Evolutionary conservation across 2,888 invertebrate species (phyloP).

Genomic region (Operophtera brumata): DNA sequence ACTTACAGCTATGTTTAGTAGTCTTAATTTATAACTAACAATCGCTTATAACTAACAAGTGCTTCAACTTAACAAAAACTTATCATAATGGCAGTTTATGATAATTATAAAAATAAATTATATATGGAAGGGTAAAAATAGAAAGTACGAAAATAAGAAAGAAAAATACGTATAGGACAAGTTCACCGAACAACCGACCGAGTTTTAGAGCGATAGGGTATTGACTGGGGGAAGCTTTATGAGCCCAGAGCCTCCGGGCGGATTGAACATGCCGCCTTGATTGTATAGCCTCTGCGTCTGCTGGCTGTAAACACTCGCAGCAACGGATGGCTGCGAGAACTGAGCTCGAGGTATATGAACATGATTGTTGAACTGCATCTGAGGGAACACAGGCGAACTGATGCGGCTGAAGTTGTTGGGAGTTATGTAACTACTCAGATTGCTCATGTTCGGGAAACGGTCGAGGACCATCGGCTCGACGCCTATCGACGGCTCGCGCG

Average conservation of each 20-base stretch:
- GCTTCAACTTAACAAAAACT: conserved; percentile 67
- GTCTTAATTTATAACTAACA: conserved; percentile 66
- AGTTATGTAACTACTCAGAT: conserved; percentile 43
- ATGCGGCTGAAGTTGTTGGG: conserved; percentile 55
- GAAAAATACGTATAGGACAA: conserved; percentile 50
- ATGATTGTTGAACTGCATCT: conserved; percentile 71
- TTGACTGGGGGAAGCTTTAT: conserved; percentile 65
- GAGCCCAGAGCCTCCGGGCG: conserved; percentile 60
- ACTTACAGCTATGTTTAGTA: conserved; percentile 68
- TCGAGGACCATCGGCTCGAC: conserved; percentile 78
- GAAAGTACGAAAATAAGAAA: conserved; percentile 34
- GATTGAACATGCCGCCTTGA: conserved; percentile 55
- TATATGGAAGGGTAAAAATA: conserved; percentile 55
- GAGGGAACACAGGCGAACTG: conserved; percentile 66
- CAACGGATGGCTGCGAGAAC: conserved; percentile 47
- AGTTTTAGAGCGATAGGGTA: conserved; percentile 56
- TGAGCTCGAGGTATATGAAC: conserved; percentile 69
- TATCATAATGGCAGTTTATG: conserved; percentile 74
- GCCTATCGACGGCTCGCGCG: conserved; percentile 81
- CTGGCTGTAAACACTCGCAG: conserved; percentile 49
- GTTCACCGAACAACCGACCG: conserved; percentile 22
- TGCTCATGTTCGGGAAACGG: conserved; percentile 55
- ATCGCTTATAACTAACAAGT: conserved; percentile 66
- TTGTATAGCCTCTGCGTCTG: conserved; percentile 49
- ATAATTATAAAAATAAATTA: conserved; percentile 54